Evolutionary conservation across 2,888 invertebrate genomes (phyloP).

Genomic region (Amaurobius ferox): DNA sequence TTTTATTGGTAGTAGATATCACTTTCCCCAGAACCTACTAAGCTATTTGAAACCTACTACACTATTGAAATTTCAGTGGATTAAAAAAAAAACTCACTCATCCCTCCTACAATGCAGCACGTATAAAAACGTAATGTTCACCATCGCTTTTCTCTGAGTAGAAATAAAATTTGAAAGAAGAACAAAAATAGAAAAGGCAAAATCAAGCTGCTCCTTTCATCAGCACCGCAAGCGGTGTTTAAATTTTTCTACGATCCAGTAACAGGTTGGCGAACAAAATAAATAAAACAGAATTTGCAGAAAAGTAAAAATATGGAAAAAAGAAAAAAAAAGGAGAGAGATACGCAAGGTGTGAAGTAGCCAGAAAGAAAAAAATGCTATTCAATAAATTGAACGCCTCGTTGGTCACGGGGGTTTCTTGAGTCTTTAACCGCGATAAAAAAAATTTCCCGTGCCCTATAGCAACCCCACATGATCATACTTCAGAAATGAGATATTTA

Average conservation of each 20-base stretch:
- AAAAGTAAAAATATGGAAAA: conserved; percentile 24
- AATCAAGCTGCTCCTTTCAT: conserved; percentile 30
- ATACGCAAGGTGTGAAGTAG: conserved; percentile 8
- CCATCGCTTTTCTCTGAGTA: not conserved
- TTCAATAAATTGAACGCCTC: conserved; percentile 70
- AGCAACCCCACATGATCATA: conserved; percentile 63
- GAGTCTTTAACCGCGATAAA: conserved; percentile 58
- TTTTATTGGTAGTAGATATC: too few species aligned
- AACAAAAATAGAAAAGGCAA: not conserved
- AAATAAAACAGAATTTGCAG: conserved; percentile 33
- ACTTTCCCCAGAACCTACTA: too few species aligned
- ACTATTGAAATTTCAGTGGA: too few species aligned
- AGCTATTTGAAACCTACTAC: too few species aligned
- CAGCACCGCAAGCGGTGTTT: conserved; percentile 40
- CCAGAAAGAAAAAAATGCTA: conserved; percentile 42
- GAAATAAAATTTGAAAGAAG: not conserved
- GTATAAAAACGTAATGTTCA: not conserved
- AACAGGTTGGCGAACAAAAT: conserved; percentile 65
- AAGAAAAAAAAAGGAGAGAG: conserved; percentile 1
- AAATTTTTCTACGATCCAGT: conserved; percentile 59
- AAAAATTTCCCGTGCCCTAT: conserved; percentile 53
- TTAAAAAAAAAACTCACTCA: too few species aligned
- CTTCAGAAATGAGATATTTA: conserved; percentile 68
- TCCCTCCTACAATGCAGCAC: too few species aligned
- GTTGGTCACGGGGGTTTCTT: conserved; percentile 48